Percentiles rank a stretch among this genome's conserved stretches.
Evolutionary conservation across 2,888 invertebrate species (phyloP).

Genomic region (Lottia scabra): DNA sequence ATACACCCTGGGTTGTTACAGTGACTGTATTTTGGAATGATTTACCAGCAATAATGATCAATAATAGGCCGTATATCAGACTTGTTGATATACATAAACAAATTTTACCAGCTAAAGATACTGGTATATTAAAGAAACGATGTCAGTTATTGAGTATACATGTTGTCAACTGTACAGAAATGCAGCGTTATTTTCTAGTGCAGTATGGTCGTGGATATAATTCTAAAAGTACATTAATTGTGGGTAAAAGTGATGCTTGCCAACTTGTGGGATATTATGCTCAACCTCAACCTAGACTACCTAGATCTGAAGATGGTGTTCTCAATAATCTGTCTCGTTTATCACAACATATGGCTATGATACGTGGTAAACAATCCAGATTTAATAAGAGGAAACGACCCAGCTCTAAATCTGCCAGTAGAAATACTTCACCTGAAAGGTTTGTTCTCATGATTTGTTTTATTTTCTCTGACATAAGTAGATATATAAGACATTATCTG

Average conservation of each 20-base stretch:
- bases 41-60: slow-evolving; percentile 66
- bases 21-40: slow-evolving; percentile 69
- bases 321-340: slow-evolving; percentile 11
- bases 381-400: slow-evolving; percentile 15
- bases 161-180: slow-evolving; percentile 66
- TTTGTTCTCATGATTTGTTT: neutral
- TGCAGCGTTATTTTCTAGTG: slow-evolving; percentile 68
- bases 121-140: slow-evolving; percentile 68
- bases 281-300: slow-evolving; percentile 54
- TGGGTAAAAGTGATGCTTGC: slow-evolving; percentile 64
- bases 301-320: slow-evolving; percentile 28
- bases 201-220: slow-evolving; percentile 67
- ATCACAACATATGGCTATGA: neutral
- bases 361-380: slow-evolving; percentile 4
- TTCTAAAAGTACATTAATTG: slow-evolving; percentile 66
- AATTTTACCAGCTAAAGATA: slow-evolving; percentile 68
- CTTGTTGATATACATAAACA: slow-evolving; percentile 69
- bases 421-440: neutral
- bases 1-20: slow-evolving; percentile 60
- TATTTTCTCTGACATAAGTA: no score
- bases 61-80: slow-evolving; percentile 62
- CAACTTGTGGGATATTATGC: slow-evolving; percentile 66
- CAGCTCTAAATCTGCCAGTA: slow-evolving; percentile 7
- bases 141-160: slow-evolving; percentile 64
- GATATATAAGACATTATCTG: no score